Percentiles rank a stretch among this genome's conserved stretches.
These are phyloP conservation scores for silkworm (Bombyx mori) DNA, from an alignment of 1,140 invertebrate species.

Conservation along the genomic window ASM3026992v2 NC_085108.1:6447001-6447500, in stretches of 20 bases:
- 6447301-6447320: slow-evolving; percentile 38
- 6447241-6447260: slow-evolving; percentile 37
- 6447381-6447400: too few relatives aligned
- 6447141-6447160: too few relatives aligned
- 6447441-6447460: slow-evolving; percentile 56
- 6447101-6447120: too few relatives aligned
- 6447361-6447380: slow-evolving; percentile 13
- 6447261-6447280: slow-evolving; percentile 57
- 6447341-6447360: slow-evolving; percentile 47
- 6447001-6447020: too few relatives aligned
- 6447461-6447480: slow-evolving; percentile 46
- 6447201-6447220: slow-evolving; percentile 38
- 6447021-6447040: too few relatives aligned
- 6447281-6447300: slow-evolving; percentile 53
- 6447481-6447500: slow-evolving; percentile 43
- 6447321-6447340: slow-evolving; percentile 45
- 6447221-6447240: slow-evolving; percentile 40
- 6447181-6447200: slow-evolving; percentile 6
- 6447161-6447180: too few relatives aligned
- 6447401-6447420: too few relatives aligned
- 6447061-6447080: too few relatives aligned
- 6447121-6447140: too few relatives aligned
- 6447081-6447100: too few relatives aligned
- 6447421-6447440: slow-evolving; percentile 17
- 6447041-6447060: too few relatives aligned